Evolutionary conservation across 2,888 invertebrate genomes (phyloP).

Genomic region (Anagyrus pseudococci): DNA sequence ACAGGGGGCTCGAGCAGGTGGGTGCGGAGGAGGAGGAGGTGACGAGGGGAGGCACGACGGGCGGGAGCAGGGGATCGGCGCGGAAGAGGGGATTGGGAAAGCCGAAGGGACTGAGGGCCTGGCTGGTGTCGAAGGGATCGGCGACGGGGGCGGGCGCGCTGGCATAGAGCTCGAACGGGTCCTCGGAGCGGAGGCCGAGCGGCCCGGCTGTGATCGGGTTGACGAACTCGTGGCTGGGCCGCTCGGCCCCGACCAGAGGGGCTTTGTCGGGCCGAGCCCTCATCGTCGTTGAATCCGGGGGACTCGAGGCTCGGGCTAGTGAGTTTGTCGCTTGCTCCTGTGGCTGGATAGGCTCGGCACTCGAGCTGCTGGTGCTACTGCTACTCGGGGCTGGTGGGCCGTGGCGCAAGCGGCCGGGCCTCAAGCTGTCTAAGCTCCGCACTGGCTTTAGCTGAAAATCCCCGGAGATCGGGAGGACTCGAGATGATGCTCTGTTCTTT

Average conservation of each 20-base stretch:
- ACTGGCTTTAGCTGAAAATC: slow-evolving; percentile 69
- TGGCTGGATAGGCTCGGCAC: too few relatives aligned
- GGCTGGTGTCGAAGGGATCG: slow-evolving; percentile 57
- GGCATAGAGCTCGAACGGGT: slow-evolving; percentile 38
- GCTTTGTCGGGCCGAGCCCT: slow-evolving; percentile 11
- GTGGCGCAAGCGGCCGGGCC: slow-evolving; percentile 56
- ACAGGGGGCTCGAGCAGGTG: too few relatives aligned
- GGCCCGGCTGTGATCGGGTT: slow-evolving; percentile 44
- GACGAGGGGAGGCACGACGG: too few relatives aligned
- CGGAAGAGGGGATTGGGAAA: slow-evolving; percentile 46
- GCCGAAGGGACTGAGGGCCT: slow-evolving; percentile 48
- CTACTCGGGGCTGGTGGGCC: slow-evolving; percentile 50
- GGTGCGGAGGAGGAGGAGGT: too few relatives aligned
- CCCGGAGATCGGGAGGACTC: too few relatives aligned
- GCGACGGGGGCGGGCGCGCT: slow-evolving; percentile 10
- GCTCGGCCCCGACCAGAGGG: slow-evolving; percentile 9
- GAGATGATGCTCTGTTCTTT: slow-evolving; percentile 11
- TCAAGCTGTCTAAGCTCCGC: slow-evolving; percentile 68
- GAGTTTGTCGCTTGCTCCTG: too few relatives aligned
- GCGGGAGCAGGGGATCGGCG: slow-evolving; percentile 29
- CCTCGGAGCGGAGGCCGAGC: slow-evolving; percentile 31
- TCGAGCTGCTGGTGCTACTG: neutral
- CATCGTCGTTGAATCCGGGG: too few relatives aligned
- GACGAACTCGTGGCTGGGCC: slow-evolving; percentile 33
- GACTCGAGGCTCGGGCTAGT: slow-evolving; percentile 5